These are phyloP conservation scores for Clamator glandarius DNA, from an alignment of 2,797 vertebrate genomes.

Conservation along the genomic window DNA sequence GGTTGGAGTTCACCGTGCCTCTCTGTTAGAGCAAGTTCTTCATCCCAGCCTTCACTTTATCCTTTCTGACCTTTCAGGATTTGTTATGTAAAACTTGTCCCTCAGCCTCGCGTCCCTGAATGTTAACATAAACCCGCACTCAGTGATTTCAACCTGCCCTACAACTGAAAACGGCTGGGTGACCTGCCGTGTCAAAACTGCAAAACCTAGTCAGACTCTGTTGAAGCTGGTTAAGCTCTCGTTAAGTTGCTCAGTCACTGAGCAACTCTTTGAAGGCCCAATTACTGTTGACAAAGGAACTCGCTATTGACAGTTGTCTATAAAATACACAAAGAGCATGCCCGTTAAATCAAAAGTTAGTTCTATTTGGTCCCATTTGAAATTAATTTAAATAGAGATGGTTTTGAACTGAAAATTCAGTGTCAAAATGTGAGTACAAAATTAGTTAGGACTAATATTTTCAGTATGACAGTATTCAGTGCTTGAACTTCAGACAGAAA, in stretches of 20 bases:
- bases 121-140: neutral
- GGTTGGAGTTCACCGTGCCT: neutral
- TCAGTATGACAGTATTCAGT: neutral
- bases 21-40: neutral
- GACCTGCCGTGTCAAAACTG: neutral
- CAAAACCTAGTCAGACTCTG: neutral
- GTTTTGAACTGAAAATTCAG: neutral
- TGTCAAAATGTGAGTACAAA: neutral
- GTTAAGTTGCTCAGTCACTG: neutral
- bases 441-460: neutral
- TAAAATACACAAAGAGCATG: neutral
- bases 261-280: neutral
- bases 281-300: neutral
- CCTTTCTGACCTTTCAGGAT: neutral
- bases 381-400: neutral
- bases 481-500: neutral
- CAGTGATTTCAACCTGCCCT: neutral
- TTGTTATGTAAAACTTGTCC: neutral
- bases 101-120: neutral
- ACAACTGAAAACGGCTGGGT: neutral
- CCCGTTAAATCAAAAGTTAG: neutral
- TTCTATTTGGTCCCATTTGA: neutral
- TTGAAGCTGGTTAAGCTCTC: neutral
- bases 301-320: neutral
- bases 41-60: neutral